Base-by-base conservation (phyloP, 2,113 vertebrate genomes). In the Sula dactylatra region DNA sequence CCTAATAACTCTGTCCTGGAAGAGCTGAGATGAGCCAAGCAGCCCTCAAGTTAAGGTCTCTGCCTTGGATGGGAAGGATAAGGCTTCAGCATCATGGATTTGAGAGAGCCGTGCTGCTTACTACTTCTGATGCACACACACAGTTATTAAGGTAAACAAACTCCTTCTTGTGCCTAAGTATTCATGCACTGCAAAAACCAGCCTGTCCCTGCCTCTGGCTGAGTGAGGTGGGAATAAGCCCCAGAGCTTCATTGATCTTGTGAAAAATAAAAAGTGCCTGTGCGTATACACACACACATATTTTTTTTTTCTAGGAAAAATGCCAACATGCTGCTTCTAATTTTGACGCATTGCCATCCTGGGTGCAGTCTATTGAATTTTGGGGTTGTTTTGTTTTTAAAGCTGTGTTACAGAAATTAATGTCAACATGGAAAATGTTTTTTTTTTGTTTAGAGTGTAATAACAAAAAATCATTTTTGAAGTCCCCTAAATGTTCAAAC, bases 311-410 rank as follows among this genome's bases (percentile, higher is more conserved):
- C 70, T 79, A 88, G 95, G 82, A 92, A 97, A 87, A 92, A 67
- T 79, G 93, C 92, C 94, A 96, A 72, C 22, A 20, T 16, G 21
- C 59, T 95, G 62, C 86, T 88, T 88, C 85, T 87, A 25, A 80
- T 95, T 90, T 85, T 92, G 95, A 94, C 81, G 32, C 50, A 93
- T 72, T 89, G 88, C 81, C 83, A 92, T 94, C 77, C 49, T 78
- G 80, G 47, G 78, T 90, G 31, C 61, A 79, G 79, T 82, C 82
- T 90, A 42, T 72, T 90, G 86, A 90, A 90, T 96, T 91, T 94
- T n/a, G 59, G 50, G 67, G 50, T 86, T 73, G 66, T 91, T 97
- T 90, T 91, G 61, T 84, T 95, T 94, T 93, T 86, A 90, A 93
- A 94, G 77, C 44, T 9, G 2, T 59, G 36, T 91, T 92, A 91